Base-by-base conservation (phyloP, 2,113 vertebrate species). In the Notarius lentiginosus region DNA sequence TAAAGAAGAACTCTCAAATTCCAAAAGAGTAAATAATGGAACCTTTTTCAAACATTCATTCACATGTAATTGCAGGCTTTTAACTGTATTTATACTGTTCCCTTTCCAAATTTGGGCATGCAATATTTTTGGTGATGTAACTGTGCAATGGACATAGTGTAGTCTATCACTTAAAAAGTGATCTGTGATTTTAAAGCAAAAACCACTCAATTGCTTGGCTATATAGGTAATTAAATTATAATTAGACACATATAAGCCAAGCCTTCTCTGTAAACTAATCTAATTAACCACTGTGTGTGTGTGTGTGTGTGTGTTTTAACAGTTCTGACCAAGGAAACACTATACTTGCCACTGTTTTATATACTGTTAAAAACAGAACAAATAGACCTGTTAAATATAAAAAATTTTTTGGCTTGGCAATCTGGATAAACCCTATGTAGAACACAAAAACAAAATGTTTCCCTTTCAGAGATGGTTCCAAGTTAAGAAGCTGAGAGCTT, bases 151-250 rank as follows among this genome's bases (percentile, higher is more conserved):
- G 82, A 86, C 55, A 47, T 79, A 49, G 63, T 63, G 47, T 24
- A 81, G 85, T 47, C 60, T 4, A 55, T 63, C 83, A n/a, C 49
- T 76, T 63, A 58, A 61, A 41, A 58, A 82, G 51, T 83, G 65
- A 88, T 83, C 70, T 73, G 88, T 70, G 83, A 83, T 61, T 49
- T 84, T 81, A 82, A 77, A 88, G 63, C 84, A 24, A 63, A 24
- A 22, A 7, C 86, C 63, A 86, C 86, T 89, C 76, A 65, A 61
- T 79, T 56, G 27, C 34, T 63, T 63, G 75, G 27, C 72, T 58
- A 41, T 61, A 17, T 41, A 65, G 75, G 81, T 90, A 90, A 90
- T 89, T 79, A 85, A 85, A 88, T 91, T 87, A 91, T 58, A 75
- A 18, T 82, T 87, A 86, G 76, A 86, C 84, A 75, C 82, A 65